Base-by-base conservation (phyloP, 1,140 invertebrate species). In the Orchesella cincta region DNA sequence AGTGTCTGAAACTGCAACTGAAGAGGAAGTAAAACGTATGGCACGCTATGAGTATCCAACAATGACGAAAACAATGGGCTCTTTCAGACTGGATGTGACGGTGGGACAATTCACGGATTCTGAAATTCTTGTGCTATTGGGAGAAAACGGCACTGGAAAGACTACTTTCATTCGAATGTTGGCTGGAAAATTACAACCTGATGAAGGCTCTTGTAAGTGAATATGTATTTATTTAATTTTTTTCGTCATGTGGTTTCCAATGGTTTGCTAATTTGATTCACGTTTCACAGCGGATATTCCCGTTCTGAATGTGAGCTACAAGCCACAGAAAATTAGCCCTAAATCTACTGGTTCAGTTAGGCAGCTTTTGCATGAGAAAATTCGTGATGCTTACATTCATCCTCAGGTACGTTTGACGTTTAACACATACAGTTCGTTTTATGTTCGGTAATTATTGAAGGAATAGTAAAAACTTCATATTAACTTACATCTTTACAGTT, bases 71-170 rank as follows among this genome's bases (percentile, higher is more conserved):
- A 86, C 83, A 75, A 93, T 94, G 89, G 95, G 94, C 71, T 89
- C 90, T 70, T 99, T 99, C 84, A 86, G 90, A 71, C 86, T 99
- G 57, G 87, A 86, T 1, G 93, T 99, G 14, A 89, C 92, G 76
- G 87, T 91, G 79, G 98, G 98, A 20, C 95, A 97, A 83, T 99
- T 99, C 85, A 98, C 97, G 29, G 98, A 99, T 87, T 99, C 98
- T 1, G 98, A 99, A 88, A 99, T 99, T 85, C 90, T 99, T 83
- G 98, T 99, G 20, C 88, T 99, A 84, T 88, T 99, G 71, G 98
- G 98, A 76, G 98, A 99, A 86, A 99, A 99, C 88, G 98, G 98
- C 80, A 99, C 98, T 64, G 98, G 98, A 62, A 99, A 99, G 87
- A 99, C 98, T 0, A 99, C 98, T 20, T 98, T 99, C 83, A 99